Evolutionary conservation across 2,797 vertebrate species (phyloP).

Genomic region (Onychomys torridus): DNA sequence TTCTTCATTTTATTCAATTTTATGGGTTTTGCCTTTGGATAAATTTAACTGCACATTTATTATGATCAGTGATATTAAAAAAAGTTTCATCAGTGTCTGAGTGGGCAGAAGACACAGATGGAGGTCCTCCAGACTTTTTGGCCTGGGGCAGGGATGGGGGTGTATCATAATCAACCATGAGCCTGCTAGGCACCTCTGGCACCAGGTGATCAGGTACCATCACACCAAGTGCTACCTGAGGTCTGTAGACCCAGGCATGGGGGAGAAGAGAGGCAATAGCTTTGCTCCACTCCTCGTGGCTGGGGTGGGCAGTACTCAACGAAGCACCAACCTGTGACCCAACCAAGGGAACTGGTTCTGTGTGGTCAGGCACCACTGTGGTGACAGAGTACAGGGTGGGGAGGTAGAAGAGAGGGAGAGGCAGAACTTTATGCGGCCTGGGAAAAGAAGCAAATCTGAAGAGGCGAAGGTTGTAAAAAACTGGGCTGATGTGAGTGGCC

Average conservation of each 20-base stretch:
- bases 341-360: neutral
- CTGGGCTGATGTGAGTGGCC: neutral
- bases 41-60: neutral
- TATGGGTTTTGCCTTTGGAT: constrained; percentile 28
- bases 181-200: accelerated
- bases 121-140: too few relatives aligned
- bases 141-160: too few relatives aligned
- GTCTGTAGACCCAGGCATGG: neutral
- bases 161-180: neutral
- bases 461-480: neutral
- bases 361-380: neutral
- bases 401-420: neutral
- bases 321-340: neutral
- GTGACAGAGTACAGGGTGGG: neutral
- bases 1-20: constrained; percentile 23
- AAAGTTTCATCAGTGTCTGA: neutral
- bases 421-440: neutral
- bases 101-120: too few relatives aligned
- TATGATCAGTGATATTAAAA: neutral
- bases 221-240: neutral
- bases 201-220: neutral
- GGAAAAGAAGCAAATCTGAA: neutral
- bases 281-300: neutral
- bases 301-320: neutral
- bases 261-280: neutral